Percentiles rank a stretch among this genome's conserved stretches.
Conservation (phyloP, 2,888 invertebrate genomes). For the Caenorhabditis auriculariae region DNA sequence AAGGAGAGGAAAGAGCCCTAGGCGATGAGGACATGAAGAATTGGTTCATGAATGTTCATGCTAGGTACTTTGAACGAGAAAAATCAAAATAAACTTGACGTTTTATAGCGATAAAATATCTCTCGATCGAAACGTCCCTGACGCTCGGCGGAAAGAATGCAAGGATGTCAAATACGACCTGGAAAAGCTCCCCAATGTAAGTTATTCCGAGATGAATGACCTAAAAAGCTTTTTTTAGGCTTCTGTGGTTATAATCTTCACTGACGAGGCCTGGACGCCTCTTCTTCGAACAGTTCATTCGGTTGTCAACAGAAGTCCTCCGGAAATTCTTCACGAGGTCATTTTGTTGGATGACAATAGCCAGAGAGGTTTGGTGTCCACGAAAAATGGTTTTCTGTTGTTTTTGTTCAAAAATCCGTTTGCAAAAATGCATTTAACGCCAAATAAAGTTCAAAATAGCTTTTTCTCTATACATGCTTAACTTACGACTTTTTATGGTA, state of each 20-base stretch:
- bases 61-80: slow-evolving; percentile 25
- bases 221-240: slow-evolving; percentile 10
- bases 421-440: not conserved
- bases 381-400: not conserved
- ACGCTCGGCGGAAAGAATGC: slow-evolving; percentile 65
- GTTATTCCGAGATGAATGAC: not conserved
- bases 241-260: slow-evolving; percentile 75
- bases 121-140: slow-evolving; percentile 66
- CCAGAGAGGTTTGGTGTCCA: slow-evolving; percentile 65
- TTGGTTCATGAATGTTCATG: slow-evolving; percentile 60
- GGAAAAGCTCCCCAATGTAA: slow-evolving; percentile 17
- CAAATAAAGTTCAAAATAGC: no score
- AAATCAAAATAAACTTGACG: not conserved
- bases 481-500: no score
- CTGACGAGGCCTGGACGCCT: slow-evolving; percentile 85
- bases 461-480: no score
- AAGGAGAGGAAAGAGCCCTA: slow-evolving; percentile 33
- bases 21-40: slow-evolving; percentile 52
- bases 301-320: slow-evolving; percentile 78
- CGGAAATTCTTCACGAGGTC: slow-evolving; percentile 80
- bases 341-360: slow-evolving; percentile 93
- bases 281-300: slow-evolving; percentile 78
- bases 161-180: slow-evolving; percentile 70
- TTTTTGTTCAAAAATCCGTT: not conserved
- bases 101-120: slow-evolving; percentile 67